Evolutionary conservation across 2,113 vertebrate species (phyloP), one percentile per base, ranked within the genome.

Genomic region (Indicator maculatus): DNA sequence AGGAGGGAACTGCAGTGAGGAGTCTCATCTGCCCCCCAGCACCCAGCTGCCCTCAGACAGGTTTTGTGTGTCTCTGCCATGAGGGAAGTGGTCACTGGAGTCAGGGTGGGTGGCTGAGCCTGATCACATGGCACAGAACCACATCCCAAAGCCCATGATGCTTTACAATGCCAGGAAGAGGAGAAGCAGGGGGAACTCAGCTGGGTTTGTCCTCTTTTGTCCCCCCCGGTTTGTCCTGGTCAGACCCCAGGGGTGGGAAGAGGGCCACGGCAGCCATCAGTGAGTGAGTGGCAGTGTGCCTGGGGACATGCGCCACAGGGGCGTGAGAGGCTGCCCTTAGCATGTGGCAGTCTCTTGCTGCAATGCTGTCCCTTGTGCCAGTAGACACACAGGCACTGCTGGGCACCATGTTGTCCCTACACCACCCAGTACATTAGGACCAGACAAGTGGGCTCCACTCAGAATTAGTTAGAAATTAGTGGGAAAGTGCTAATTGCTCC

Each of bases 121-220:
- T 5, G 12, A 28, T 31, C 20, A 30, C 1, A 0, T 0, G 0
- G 26, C 55, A 23, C 24, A 11, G 18, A 50, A n/a, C 45, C 39
- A 19, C 15, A 36, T 24, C 18, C 45, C 1, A 2, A 20, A 52
- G 76, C 56, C 56, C 0, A 1, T 0, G 1, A 12, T 38, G 90
- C 33, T 67, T 30, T 56, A 17, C 33, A 33, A 9, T 36, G 33
- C 56, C 2, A 2, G 47, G 61, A 55, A n/a, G 69, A 55, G 26
- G 67, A 39, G 59, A 88, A 61, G 2, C 2, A 2, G 28, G 9
- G 39, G 78, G 30, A 21, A 6, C 39, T 83, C 60, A 59, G 61
- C 60, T 16, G 21, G 14, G 23, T 83, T 30, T 63, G 53, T 8
- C 55, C 23, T 8, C 5, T 73, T 61, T 28, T 44, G 26, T 50